Evolutionary conservation across 2,113 vertebrate species (phyloP), one percentile per base, ranked within the genome.

Genomic region (Chlamydotis undulata): DNA sequence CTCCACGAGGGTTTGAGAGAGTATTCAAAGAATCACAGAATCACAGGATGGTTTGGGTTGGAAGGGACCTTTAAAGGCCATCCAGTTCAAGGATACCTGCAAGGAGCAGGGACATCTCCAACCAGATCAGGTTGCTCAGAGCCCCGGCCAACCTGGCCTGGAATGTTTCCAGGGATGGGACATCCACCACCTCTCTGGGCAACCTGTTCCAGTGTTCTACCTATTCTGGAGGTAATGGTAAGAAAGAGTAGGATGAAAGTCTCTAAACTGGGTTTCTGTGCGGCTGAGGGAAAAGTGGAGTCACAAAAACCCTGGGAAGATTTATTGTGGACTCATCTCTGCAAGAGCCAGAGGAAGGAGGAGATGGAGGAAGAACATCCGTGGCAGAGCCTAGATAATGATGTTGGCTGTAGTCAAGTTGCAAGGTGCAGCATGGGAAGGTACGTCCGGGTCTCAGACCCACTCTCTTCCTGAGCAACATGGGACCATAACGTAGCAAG

Each of bases 401-500:
- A 65, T 8, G 10, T 3, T 70, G 52, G 8, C 26, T 53, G 33
- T 19, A 45, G 41, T 13, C 6, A 53, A 39, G 29, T 25, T 43
- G 50, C 33, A 71, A 26, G 55, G 25, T 28, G 7, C 59, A 6
- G 5, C 12, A 2, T 10, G 33, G 43, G 57, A 83, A 68, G 61
- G 50, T 33, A 59, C 0, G 0, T n/a, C 21, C 3, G 9, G 21
- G 45, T 49, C 18, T 53, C 64, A 50, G 35, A 56, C 10, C 10
- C 31, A 4, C 31, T 91, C 31, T 31, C 14, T 75, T 67, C 41
- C 35, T 31, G 12, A 31, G 18, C 37, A 63, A 4, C 19, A 19
- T 7, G 8, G 26, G n/a, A 61, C 37, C 4, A 2, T 25, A 22
- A 29, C 0, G 0, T 14, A 57, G 29, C 21, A 19, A 52, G 2